Conservation (phyloP, 2,797 vertebrate species). For the Coregonus ussuriensis region DNA sequence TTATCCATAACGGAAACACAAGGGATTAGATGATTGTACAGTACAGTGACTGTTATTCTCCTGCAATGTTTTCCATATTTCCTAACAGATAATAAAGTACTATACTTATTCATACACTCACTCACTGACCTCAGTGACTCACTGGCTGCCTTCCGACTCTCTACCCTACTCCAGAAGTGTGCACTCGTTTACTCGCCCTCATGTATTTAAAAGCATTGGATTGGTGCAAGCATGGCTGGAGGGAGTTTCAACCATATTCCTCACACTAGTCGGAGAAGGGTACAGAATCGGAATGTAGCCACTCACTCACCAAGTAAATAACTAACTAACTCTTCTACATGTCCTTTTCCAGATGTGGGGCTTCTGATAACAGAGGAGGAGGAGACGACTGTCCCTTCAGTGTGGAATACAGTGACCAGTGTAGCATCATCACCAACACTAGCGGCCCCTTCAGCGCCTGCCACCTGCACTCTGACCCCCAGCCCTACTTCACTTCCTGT, state of each 20-base stretch:
- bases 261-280: neutral
- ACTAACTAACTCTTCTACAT: neutral
- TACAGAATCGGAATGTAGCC: neutral
- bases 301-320: neutral
- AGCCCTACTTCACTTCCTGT: constrained; percentile 63
- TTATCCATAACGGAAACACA: no score
- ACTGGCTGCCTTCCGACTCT: neutral
- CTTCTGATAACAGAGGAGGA: neutral
- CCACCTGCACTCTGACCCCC: constrained; percentile 56
- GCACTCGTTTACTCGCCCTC: neutral
- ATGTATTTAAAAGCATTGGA: neutral
- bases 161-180: neutral
- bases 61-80: no score
- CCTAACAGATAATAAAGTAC: no score
- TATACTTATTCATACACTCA: neutral
- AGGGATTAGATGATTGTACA: no score
- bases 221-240: neutral
- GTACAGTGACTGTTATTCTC: no score
- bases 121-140: neutral
- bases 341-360: neutral
- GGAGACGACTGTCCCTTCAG: constrained; percentile 40
- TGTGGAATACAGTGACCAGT: constrained; percentile 60
- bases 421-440: constrained; percentile 63
- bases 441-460: constrained; percentile 67
- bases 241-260: neutral